These are phyloP conservation scores for Lordiphosa fenestrarum DNA, from an alignment of 2,888 invertebrate species.

Conservation along the genomic window DNA sequence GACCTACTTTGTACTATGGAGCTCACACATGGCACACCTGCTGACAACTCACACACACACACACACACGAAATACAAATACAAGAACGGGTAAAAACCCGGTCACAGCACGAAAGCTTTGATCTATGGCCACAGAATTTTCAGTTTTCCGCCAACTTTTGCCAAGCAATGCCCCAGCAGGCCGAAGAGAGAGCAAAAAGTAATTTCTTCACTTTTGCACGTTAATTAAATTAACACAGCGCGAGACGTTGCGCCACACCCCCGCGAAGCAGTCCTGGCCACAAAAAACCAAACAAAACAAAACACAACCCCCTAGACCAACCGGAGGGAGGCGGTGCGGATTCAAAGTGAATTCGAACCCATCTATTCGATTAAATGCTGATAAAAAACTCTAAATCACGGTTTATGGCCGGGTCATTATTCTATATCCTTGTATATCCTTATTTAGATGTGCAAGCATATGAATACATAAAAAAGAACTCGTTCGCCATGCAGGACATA, in stretches of 20 bases:
- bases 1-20: slow-evolving; percentile 57
- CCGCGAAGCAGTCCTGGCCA: not conserved
- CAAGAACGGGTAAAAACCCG: slow-evolving; percentile 15
- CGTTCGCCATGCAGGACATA: slow-evolving; percentile 47
- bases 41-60: slow-evolving; percentile 36
- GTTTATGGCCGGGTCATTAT: slow-evolving; percentile 35
- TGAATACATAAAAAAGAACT: slow-evolving; percentile 51
- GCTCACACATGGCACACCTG: slow-evolving; percentile 43
- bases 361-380: slow-evolving; percentile 43
- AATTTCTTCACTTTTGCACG: slow-evolving; percentile 58
- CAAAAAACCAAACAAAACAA: no score
- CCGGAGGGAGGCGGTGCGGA: no score
- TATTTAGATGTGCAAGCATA: slow-evolving; percentile 30
- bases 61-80: slow-evolving; percentile 24
- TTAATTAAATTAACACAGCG: slow-evolving; percentile 66
- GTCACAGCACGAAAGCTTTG: slow-evolving; percentile 49
- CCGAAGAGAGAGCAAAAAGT: slow-evolving; percentile 25
- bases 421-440: not conserved
- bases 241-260: slow-evolving; percentile 18
- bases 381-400: slow-evolving; percentile 48
- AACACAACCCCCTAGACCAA: no score
- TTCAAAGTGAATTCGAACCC: slow-evolving; percentile 2
- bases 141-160: slow-evolving; percentile 34
- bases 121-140: slow-evolving; percentile 51
- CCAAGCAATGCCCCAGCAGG: slow-evolving; percentile 22